Percentiles rank a stretch among this genome's conserved stretches.
Evolutionary conservation across 2,888 invertebrate species (phyloP).

Genomic region (Pseudococcus jackbeardsleyi): DNA sequence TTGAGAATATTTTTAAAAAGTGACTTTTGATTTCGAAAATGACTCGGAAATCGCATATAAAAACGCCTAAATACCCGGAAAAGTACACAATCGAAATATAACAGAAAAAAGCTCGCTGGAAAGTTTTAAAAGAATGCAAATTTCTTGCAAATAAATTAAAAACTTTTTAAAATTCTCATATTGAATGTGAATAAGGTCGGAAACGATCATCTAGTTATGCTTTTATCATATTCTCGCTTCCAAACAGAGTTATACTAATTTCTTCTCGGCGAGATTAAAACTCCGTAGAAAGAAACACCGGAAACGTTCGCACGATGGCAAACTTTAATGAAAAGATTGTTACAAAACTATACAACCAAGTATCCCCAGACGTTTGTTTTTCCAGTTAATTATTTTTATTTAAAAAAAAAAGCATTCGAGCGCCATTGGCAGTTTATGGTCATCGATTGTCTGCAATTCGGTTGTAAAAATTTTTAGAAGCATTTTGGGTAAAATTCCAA

Average conservation of each 20-base stretch:
- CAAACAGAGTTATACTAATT: conserved; percentile 12
- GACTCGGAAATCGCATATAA: neutral
- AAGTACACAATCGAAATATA: conserved; percentile 15
- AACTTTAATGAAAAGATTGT: conserved; percentile 18
- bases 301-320: neutral
- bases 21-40: neutral
- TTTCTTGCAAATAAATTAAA: conserved; percentile 39
- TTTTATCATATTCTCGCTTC: neutral
- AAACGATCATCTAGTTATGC: conserved; percentile 10
- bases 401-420: neutral
- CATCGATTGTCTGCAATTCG: neutral
- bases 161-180: conserved; percentile 19
- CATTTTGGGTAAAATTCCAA: too few species aligned
- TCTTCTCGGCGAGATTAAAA: conserved; percentile 13
- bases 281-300: neutral
- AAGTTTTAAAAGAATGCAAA: conserved; percentile 32
- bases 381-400: neutral
- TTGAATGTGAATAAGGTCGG: conserved; percentile 33
- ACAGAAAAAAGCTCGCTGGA: neutral
- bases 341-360: neutral
- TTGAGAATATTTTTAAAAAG: neutral
- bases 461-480: neutral
- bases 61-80: neutral
- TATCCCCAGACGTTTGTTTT: neutral
- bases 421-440: neutral